Evolutionary conservation across 2,113 vertebrate species (phyloP), one percentile per base, ranked within the genome.

Genomic region (Dinomys branickii): DNA sequence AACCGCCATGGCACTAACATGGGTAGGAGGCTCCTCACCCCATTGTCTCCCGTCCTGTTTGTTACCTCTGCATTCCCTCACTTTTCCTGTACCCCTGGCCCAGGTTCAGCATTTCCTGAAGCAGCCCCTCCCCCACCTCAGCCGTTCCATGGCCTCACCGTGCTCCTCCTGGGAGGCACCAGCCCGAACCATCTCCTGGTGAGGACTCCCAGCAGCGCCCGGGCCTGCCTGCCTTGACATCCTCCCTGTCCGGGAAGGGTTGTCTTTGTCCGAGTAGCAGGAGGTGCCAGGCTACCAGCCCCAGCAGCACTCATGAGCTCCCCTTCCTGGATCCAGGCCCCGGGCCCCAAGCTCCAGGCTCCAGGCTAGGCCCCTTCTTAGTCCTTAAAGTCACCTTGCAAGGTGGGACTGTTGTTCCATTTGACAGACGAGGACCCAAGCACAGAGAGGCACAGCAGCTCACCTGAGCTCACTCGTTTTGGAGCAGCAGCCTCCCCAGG

Each of bases 51-150:
- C 52, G 24, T 20, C n/a, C 35, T 26, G 8, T 16, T 7, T 26
- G 8, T 16, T 7, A 16, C 38, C 2, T 33, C 9, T 3, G 3
- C 33, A 59, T 10, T 19, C 8, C 7, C 8, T 22, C 33, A 28
- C 35, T 47, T 7, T 14, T 28, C 80, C 54, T 16, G 1, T 8
- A 12, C 10, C n/a, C 30, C 19, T 41, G 24, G 41, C 26, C 38
- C 26, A 2, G 44, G 41, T 33, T 58, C 28, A 3, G 17, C n/a
- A 16, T 30, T 56, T 47, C 73, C 44, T 26, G 3, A 24, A 35
- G 12, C 14, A 8, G 9, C 35, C 47, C 10, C 58, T 20, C 59
- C 14, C 13, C 26, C 81, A 28, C 54, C 81, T 24, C 19, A 11
- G 67, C 69, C 26, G 17, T 77, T 41, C 54, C 61, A 50, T 50